phyloP scores from a whole-genome alignment of 2,888 invertebrate species.

The Spilarctia lutea region DNA sequence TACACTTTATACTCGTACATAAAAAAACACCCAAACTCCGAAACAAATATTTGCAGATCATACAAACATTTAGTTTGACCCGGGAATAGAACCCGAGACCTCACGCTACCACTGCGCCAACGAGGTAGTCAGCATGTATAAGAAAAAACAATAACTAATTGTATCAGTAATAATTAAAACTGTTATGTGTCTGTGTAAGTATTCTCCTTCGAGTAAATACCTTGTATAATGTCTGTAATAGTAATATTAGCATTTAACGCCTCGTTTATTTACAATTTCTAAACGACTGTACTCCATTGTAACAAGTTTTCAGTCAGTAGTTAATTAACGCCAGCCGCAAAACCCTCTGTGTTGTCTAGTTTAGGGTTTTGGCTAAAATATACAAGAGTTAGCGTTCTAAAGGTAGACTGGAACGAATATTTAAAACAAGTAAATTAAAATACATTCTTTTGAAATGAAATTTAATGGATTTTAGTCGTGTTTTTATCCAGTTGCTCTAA shows the following conservation, averaged over 20 bases:
- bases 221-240: background rate
- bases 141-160: too few species aligned
- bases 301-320: slow-evolving; percentile 78
- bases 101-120: too few species aligned
- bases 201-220: background rate
- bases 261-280: slow-evolving; percentile 68
- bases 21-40: too few species aligned
- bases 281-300: slow-evolving; percentile 72
- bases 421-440: background rate
- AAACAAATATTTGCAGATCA: too few species aligned
- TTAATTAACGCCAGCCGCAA: slow-evolving; percentile 79
- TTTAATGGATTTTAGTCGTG: background rate
- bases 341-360: slow-evolving; percentile 68
- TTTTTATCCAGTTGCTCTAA: background rate
- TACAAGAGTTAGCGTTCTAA: slow-evolving; percentile 35
- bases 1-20: too few species aligned
- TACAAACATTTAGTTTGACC: too few species aligned
- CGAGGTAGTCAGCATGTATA: too few species aligned
- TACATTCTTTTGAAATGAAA: background rate
- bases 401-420: background rate
- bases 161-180: too few species aligned
- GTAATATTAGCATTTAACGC: slow-evolving; percentile 55
- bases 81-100: too few species aligned
- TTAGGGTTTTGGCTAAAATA: slow-evolving; percentile 41
- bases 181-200: too few species aligned